phyloP scores from a whole-genome alignment of 2,113 vertebrate genomes.

The Reinhardtius hippoglossoides region DNA sequence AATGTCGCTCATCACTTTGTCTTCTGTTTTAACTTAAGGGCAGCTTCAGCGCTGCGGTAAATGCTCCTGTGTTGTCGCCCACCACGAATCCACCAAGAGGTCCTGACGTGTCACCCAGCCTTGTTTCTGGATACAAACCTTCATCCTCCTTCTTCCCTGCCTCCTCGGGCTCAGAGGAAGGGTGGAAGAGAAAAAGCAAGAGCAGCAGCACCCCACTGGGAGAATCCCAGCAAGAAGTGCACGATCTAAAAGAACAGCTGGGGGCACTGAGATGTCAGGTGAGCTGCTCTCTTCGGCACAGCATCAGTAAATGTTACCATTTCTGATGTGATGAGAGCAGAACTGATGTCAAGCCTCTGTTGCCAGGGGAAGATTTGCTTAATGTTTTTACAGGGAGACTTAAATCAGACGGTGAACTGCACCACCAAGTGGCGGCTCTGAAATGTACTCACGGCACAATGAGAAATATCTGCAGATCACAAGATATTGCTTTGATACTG shows the following conservation, averaged over 20 bases:
- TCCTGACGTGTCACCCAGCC: constrained; percentile 22
- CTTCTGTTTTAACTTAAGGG: constrained; percentile 48
- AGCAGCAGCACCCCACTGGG: constrained; percentile 17
- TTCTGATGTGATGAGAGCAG: constrained; percentile 32
- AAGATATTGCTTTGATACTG: constrained; percentile 13
- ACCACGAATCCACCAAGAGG: constrained; percentile 16
- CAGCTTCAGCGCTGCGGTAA: constrained; percentile 29
- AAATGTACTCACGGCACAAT: not conserved
- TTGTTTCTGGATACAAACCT: constrained; percentile 15
- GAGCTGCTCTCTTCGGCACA: constrained; percentile 30
- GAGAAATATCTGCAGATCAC: constrained; percentile 16
- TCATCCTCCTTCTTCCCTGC: constrained; percentile 18
- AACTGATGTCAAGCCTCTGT: constrained; percentile 63
- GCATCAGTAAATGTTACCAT: constrained; percentile 35
- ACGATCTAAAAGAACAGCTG: constrained; percentile 81
- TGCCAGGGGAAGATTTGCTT: constrained; percentile 67
- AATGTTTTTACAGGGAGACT: constrained; percentile 10
- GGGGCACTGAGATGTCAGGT: constrained; percentile 82
- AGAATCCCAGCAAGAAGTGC: constrained; percentile 67
- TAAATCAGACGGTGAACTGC: constrained; percentile 54
- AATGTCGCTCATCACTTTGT: constrained; percentile 1
- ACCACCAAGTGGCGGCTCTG: constrained; percentile 73
- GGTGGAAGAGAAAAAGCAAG: constrained; percentile 28
- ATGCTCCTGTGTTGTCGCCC: constrained; percentile 10
- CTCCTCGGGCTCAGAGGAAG: constrained; percentile 12